Base-by-base conservation (phyloP, 1,140 invertebrate genomes). In the Pogonognathellus flavescens region DNA sequence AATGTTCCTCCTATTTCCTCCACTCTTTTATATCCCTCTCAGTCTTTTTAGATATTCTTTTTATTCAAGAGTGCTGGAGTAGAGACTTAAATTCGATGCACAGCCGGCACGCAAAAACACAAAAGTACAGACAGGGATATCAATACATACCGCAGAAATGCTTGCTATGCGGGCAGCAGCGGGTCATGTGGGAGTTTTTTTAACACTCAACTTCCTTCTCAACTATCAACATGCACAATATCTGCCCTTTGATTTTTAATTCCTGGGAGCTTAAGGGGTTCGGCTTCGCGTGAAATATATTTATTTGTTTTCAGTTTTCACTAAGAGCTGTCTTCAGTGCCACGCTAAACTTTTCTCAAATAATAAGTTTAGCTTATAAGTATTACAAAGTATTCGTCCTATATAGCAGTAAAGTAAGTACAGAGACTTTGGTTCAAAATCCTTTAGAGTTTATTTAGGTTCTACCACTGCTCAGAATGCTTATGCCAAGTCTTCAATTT, bases 21-120 rank as follows among this genome's bases (percentile, higher is more conserved):
- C 22, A 70, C 22, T 70, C 70, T 49, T 16, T 76, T 31, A 76
- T 41, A 49, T 76, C 70, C 31, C 41, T 76, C 70, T 76, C 70
- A 76, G 41, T 76, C 70, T 50, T 76, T 31, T 50, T 31, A 31
- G n/a, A 60, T 41, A 3, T 60, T 66, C 62, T 14, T 25, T 20
- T 13, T 20, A 66, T 4, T 66, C 62, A 31, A 22, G 6, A 13
- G 59, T 60, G 14, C 10, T 66, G 14, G 14, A 25, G n/a, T 11
- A 60, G 59, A 18, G 18, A 22, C 9, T 41, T 6, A 41, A 41
- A 41, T 41, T 41, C 31, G 31, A 41, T 1, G 31, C 31, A 41
- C 31, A 41, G 31, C 31, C 31, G 9, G 62, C 9, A 25, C 25
- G 20, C 22, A 11, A 13, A 59, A 18, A 59, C 13, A 25, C 25